These are phyloP conservation scores for Valencia hispanica DNA, from an alignment of 2,797 vertebrate genomes.

Conservation along the genomic window DNA sequence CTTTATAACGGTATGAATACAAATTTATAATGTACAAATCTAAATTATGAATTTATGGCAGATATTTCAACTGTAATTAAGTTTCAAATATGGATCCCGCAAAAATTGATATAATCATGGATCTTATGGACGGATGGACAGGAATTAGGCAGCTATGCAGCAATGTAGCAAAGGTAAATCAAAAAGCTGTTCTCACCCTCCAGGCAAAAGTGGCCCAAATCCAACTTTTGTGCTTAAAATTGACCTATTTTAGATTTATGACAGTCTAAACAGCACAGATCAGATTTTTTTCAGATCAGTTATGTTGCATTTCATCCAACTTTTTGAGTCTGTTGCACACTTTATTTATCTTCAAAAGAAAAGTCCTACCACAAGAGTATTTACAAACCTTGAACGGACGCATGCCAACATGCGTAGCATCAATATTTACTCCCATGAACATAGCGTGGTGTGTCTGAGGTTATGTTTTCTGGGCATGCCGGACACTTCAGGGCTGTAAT, in stretches of 20 bases:
- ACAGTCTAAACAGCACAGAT: background rate
- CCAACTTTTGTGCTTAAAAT: background rate
- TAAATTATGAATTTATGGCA: background rate
- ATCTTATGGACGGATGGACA: background rate
- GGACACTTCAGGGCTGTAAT: background rate
- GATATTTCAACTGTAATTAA: background rate
- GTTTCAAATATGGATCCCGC: background rate
- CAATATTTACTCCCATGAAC: too few species aligned
- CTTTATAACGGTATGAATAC: background rate
- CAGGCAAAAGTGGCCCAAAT: background rate
- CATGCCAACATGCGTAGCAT: background rate
- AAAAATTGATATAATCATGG: too few species aligned
- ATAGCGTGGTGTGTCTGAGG: too few species aligned
- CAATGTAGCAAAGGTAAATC: background rate
- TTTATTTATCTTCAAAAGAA: background rate
- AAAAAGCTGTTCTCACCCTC: conserved; percentile 3
- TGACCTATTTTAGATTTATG: background rate
- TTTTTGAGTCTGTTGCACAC: too few species aligned
- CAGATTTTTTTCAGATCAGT: background rate
- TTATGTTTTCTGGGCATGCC: background rate
- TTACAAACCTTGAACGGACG: background rate
- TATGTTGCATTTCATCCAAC: background rate
- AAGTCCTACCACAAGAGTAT: background rate
- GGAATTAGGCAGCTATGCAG: background rate
- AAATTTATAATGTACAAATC: background rate